A percentile compares a stretch with the other conserved stretches of the same genome.
Evolutionary conservation across 1,140 invertebrate genomes (phyloP).

Genomic region (Drosophila chauvacae): DNA sequence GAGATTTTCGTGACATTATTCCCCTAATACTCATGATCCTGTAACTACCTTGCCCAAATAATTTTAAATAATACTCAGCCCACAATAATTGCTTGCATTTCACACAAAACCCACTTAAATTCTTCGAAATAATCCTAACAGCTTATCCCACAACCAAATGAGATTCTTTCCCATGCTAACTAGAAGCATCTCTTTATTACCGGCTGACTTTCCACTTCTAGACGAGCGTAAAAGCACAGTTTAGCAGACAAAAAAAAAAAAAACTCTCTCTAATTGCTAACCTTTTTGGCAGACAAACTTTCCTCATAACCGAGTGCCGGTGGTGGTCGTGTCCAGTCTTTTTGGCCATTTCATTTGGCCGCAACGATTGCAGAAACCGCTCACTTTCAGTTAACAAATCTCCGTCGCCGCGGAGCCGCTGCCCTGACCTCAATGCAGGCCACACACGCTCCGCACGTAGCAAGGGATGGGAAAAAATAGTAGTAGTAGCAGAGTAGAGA

Average conservation of each 20-base stretch:
- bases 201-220: conserved; percentile 15
- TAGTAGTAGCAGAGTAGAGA: conserved; percentile 32
- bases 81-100: not conserved
- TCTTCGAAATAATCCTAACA: not conserved
- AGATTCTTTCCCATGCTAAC: conserved; percentile 27
- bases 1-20: not conserved
- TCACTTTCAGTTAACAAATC: conserved; percentile 61
- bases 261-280: conserved; percentile 42
- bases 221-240: conserved; percentile 16
- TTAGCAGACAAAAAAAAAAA: conserved; percentile 5
- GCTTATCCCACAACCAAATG: conserved; percentile 10
- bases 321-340: conserved; percentile 11
- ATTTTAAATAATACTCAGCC: not conserved
- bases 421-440: conserved; percentile 58
- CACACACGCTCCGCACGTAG: conserved; percentile 54
- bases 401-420: conserved; percentile 9
- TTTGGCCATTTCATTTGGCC: conserved; percentile 56
- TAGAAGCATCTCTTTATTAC: not conserved
- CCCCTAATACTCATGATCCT: not conserved
- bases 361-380: conserved; percentile 48
- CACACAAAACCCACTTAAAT: conserved; percentile 3
- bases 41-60: too few species aligned
- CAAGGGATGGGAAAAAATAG: conserved; percentile 19
- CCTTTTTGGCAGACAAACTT: conserved; percentile 39
- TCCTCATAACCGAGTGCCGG: conserved; percentile 17